phyloP scores from a whole-genome alignment of 2,888 invertebrate species.

The Amitus sp. region DNA sequence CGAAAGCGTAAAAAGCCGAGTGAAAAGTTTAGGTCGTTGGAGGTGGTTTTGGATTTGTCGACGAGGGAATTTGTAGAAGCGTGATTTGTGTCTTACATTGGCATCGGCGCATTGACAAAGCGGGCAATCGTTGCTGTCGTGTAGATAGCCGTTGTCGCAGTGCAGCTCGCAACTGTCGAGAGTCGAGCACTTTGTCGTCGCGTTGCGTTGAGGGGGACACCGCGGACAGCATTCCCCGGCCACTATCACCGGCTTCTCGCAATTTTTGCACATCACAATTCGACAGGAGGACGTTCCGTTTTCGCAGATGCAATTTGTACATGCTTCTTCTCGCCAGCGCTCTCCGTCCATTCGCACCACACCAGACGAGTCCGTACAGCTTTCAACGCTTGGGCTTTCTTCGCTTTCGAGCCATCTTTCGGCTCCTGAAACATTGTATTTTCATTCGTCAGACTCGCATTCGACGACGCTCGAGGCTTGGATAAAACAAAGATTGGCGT shows the following conservation, averaged over 20 bases:
- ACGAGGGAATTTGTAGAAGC: no score
- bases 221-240: constrained; percentile 58
- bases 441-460: not conserved
- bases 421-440: constrained; percentile 39
- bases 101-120: constrained; percentile 47
- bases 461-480: no score
- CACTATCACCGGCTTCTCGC: constrained; percentile 48
- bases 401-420: constrained; percentile 46
- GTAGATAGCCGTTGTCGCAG: constrained; percentile 48
- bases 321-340: constrained; percentile 51
- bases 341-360: constrained; percentile 42
- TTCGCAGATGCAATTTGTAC: constrained; percentile 55
- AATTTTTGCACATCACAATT: constrained; percentile 56
- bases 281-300: constrained; percentile 51
- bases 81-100: constrained; percentile 30
- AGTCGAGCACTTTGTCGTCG: constrained; percentile 35
- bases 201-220: constrained; percentile 45
- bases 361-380: constrained; percentile 48
- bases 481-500: no score
- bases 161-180: constrained; percentile 46
- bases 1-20: no score
- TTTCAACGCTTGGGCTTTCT: constrained; percentile 25
- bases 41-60: no score
- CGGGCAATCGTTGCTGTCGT: constrained; percentile 46
- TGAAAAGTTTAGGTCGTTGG: no score